phyloP scores from a whole-genome alignment of 23 tunicate species.

The Ciona savignyi region DNA sequence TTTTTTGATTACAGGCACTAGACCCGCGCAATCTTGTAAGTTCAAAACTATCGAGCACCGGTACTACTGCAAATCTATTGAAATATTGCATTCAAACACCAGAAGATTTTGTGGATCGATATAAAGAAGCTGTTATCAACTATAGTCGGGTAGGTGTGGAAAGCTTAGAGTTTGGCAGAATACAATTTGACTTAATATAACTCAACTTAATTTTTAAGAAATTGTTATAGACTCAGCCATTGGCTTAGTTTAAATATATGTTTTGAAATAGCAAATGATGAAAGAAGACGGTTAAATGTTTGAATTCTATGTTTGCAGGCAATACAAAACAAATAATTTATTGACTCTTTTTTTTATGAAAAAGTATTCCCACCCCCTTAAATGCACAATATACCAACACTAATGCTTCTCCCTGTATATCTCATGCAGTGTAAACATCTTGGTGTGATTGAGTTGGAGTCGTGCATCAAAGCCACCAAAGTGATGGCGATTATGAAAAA shows the following conservation, averaged over 20 bases:
- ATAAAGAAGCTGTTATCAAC: slow-evolving; percentile 92
- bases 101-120: slow-evolving; percentile 78
- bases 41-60: slow-evolving; percentile 5
- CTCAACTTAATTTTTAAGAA: no score
- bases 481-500: slow-evolving; percentile 59
- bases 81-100: slow-evolving; percentile 72
- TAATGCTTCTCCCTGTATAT: neutral
- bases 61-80: slow-evolving; percentile 15
- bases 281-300: no score
- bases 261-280: no score
- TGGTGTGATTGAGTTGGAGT: slow-evolving; percentile 87
- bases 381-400: no score
- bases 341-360: no score
- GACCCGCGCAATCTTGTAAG: slow-evolving; percentile 61
- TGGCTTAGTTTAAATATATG: no score
- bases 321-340: no score
- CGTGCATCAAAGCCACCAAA: slow-evolving; percentile 98
- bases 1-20: slow-evolving; percentile 16
- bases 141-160: slow-evolving; percentile 48
- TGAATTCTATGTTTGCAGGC: no score
- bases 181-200: no score
- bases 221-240: no score
- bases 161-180: neutral
- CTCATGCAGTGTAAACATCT: slow-evolving; percentile 26
- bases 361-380: no score